Base-by-base conservation (phyloP, 2,888 invertebrate species). In the Callyntrura guangdongensis region DNA sequence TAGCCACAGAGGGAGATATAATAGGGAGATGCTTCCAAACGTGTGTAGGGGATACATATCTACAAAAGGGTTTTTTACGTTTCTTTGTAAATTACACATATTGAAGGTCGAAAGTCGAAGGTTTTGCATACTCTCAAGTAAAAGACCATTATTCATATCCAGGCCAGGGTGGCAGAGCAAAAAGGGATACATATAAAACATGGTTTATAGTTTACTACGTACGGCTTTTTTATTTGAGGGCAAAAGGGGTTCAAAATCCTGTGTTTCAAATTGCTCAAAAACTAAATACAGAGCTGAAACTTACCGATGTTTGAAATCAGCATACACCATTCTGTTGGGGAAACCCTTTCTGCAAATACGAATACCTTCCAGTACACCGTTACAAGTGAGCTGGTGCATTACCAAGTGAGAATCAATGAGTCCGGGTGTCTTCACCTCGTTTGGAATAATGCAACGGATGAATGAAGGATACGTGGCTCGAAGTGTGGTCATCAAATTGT, bases 301-400 rank as follows among this genome's bases (percentile, higher is more conserved):
- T 97, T 97, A 99, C 99, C 99, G 98, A 96, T 99, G 98, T 96
- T 99, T 99, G 97, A 99, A 99, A 96, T 99, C 99, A 94, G 99
- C 98, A 96, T 99, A 99, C 94, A 98, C 97, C 98, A 99, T 99
- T 96, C 99, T 98, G 98, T 99, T 99, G 97, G 99, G 99, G 98
- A 99, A 99, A 95, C 99, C 99, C 97, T 98, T 98, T 96, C 99
- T 98, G 96, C 99, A 99, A 96, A 99, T 99, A 98, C 99, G 99
- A 97, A 99, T 99, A 96, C 99, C 99, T 97, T 99, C 99, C 97
- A 99, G 98, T 96, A 99, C 99, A 98, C 99, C 99, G 97, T 99
- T 99, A 97, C 99, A 99, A 94, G 99, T 99, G 95, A 99, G 97
- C 97, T 99, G 99, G 96, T 99, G 99, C 98, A 99, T 98, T 93